A percentile compares a stretch with the other conserved stretches of the same genome.
These are phyloP conservation scores for Hydroisotoma schaefferi DNA, from an alignment of 2,888 invertebrate species.

Conservation along the genomic window DNA sequence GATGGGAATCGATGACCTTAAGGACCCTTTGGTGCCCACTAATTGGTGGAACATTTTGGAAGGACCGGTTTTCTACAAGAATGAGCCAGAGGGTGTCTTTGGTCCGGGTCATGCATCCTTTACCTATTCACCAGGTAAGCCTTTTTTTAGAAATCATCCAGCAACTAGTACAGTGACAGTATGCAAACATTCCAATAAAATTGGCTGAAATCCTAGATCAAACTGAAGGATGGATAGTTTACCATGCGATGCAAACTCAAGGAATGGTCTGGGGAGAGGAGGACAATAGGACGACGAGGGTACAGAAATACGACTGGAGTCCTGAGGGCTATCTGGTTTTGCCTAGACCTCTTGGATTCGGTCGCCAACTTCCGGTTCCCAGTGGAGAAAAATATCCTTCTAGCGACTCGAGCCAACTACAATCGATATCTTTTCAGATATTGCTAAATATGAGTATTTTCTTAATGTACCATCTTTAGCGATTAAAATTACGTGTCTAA, in stretches of 20 bases:
- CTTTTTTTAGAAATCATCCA: background rate
- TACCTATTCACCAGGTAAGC: constrained; percentile 21
- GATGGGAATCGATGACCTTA: constrained; percentile 37
- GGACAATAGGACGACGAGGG: constrained; percentile 26
- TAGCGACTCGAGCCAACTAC: too few species aligned
- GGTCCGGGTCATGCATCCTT: constrained; percentile 28
- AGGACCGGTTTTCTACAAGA: constrained; percentile 19
- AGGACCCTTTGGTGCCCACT: constrained; percentile 17
- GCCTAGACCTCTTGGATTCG: constrained; percentile 17
- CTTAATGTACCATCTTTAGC: too few species aligned
- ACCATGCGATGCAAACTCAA: constrained; percentile 28
- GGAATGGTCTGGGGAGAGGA: constrained; percentile 21
- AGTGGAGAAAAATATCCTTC: constrained; percentile 14
- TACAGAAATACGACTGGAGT: constrained; percentile 17
- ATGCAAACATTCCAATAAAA: background rate
- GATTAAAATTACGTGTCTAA: too few species aligned
- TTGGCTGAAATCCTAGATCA: background rate
- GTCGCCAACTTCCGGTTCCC: constrained; percentile 11
- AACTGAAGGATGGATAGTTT: constrained; percentile 21
- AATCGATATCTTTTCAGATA: too few species aligned
- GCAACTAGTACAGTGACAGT: background rate
- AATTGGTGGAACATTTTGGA: constrained; percentile 20
- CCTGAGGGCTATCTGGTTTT: constrained; percentile 21
- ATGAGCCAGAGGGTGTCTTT: constrained; percentile 24
- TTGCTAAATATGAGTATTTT: too few species aligned